Evolutionary conservation across 2,888 invertebrate species (phyloP).

Genomic region (Cephalotes varians): DNA sequence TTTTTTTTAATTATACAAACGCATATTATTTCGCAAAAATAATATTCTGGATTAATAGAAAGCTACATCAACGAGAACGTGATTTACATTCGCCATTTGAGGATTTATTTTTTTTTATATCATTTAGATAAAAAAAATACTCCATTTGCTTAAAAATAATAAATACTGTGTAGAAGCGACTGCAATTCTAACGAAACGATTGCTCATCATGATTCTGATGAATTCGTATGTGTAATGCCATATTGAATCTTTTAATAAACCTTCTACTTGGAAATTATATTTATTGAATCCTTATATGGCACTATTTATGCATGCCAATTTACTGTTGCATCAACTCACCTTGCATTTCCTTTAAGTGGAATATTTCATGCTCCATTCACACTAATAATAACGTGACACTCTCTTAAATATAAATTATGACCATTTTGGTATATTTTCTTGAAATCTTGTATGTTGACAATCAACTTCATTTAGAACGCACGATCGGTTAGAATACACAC

Average conservation of each 20-base stretch:
- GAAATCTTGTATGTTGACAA: constrained; percentile 75
- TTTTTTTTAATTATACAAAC: constrained; percentile 31
- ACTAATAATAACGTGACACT: constrained; percentile 77
- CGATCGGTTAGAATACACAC: constrained; percentile 40
- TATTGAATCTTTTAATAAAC: constrained; percentile 49
- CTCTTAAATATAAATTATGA: constrained; percentile 78
- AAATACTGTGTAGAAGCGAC: background rate
- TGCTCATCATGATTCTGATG: constrained; percentile 52
- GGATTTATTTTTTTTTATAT: background rate
- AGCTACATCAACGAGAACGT: constrained; percentile 7
- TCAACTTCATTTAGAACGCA: constrained; percentile 63
- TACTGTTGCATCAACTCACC: constrained; percentile 83
- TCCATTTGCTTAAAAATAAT: background rate
- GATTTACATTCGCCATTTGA: constrained; percentile 15
- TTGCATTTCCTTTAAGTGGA: constrained; percentile 72
- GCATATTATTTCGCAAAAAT: constrained; percentile 22
- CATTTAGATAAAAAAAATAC: constrained; percentile 29
- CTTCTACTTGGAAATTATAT: constrained; percentile 54
- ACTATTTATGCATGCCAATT: constrained; percentile 67
- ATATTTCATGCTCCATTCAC: constrained; percentile 77
- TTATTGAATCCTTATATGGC: constrained; percentile 63
- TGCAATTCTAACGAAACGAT: constrained; percentile 36
- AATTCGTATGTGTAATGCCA: constrained; percentile 62
- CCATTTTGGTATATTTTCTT: constrained; percentile 72
- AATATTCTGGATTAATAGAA: constrained; percentile 27